Evolutionary conservation across 2,113 vertebrate genomes (phyloP).

Genomic region (Malurus melanocephalus): DNA sequence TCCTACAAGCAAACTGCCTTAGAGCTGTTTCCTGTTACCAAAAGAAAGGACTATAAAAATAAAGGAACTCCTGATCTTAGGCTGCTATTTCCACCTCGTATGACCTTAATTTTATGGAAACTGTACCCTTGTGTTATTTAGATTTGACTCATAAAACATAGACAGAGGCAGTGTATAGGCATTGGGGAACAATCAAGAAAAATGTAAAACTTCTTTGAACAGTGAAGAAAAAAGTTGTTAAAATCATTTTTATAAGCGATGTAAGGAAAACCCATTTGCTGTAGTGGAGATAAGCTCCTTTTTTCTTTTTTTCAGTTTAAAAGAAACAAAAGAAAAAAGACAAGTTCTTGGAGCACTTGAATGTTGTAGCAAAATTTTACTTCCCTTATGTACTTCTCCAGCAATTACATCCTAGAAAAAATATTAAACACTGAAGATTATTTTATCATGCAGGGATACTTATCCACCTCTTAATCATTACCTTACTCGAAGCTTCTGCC

Average conservation of each 20-base stretch:
- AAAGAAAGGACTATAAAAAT: slow-evolving; percentile 39
- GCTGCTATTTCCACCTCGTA: slow-evolving; percentile 39
- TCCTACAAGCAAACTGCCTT: not conserved
- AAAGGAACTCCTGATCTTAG: slow-evolving; percentile 52
- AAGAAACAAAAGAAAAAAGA: not conserved
- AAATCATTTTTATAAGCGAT: slow-evolving; percentile 29
- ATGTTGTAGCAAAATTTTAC: not conserved
- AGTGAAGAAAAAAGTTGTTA: slow-evolving; percentile 4
- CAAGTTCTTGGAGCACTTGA: not conserved
- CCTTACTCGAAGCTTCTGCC: not conserved
- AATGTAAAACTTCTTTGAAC: slow-evolving; percentile 22
- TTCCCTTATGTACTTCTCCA: not conserved
- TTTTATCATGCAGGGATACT: not conserved
- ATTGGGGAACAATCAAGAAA: slow-evolving; percentile 42
- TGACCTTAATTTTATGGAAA: slow-evolving; percentile 35
- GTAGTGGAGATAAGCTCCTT: not conserved
- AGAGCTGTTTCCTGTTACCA: slow-evolving; percentile 29
- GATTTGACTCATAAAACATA: slow-evolving; percentile 50
- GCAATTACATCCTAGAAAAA: not conserved
- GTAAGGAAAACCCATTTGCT: slow-evolving; percentile 45
- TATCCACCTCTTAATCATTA: not conserved
- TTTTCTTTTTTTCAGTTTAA: not conserved
- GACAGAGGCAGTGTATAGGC: not conserved
- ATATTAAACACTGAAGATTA: not conserved
- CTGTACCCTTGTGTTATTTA: not conserved